Base-by-base conservation (phyloP, 2,888 invertebrate species). In the Cataglyphis altisquamis region DNA sequence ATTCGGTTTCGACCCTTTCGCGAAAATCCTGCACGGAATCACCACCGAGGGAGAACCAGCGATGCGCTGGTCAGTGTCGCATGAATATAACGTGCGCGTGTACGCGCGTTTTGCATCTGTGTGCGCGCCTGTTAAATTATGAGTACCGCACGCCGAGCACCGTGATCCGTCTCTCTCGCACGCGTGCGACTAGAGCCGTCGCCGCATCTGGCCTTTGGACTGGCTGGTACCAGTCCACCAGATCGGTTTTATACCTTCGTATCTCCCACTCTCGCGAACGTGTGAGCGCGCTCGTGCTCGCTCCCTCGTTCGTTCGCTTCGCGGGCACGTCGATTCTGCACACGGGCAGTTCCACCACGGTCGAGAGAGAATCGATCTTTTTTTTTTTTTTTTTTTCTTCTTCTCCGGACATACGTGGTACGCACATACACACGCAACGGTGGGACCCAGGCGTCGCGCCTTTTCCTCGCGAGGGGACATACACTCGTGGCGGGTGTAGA, bases 191-290 rank as follows among this genome's bases (percentile, higher is more conserved):
- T 94, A 94, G 94, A 94, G 94, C 90, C 93, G 92, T 90, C 93
- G 92, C 91, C 93, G 92, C 93, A 94, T 93, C 91, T 93, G 93
- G 93, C 93, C 92, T 94, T 94, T 94, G 93, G 94, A 94, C 94
- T 94, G 94, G 90, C 92, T 94, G 88, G 90, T 89, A 90, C 89
- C 90, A 90, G 88, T 89, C 90, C 88, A 89, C 88, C 88, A 91
- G 93, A 93, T 93, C 92, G 92, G 92, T 93, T 94, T 94, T 94
- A 94, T 94, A 93, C 94, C 94, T 93, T 94, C 94, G 93, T 83
- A 92, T 92, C 94, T 93, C 94, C 94, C 94, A 93, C 91, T 81
- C 88, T 85, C 84, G 60, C 52, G 39, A 25, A 25, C 39, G 80
- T 72, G 81, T 83, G 70, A 77, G 57, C 72, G 67, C 63, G 48